Evolutionary conservation across 35 echinoderm and acorn worm species (phyloP).

Genomic region (Heliocidaris tuberculata): DNA sequence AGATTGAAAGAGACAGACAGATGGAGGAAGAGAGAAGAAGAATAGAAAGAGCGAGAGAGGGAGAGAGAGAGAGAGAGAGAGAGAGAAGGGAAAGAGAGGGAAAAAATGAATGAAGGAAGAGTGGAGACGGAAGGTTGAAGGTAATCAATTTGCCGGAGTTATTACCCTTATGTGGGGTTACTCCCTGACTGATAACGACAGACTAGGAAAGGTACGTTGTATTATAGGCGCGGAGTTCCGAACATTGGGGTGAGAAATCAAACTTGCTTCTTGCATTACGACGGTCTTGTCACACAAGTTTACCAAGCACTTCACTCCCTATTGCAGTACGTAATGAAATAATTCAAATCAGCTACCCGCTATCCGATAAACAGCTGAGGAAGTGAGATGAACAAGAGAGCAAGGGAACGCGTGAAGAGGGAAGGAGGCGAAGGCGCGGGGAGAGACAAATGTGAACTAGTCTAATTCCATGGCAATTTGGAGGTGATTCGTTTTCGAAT

Average conservation of each 20-base stretch:
- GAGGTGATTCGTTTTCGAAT: constrained; percentile 20
- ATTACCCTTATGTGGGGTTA: neutral
- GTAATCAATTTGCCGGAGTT: neutral
- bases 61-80: too few species aligned
- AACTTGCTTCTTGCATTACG: constrained; percentile 31
- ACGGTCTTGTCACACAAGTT: neutral
- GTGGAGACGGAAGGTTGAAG: neutral
- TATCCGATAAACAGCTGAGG: neutral
- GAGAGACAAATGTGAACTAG: neutral
- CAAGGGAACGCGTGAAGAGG: neutral
- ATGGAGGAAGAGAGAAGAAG: neutral
- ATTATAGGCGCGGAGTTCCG: neutral
- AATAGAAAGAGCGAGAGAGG: neutral
- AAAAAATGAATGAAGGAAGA: neutral
- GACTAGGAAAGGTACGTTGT: neutral
- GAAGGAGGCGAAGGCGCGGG: neutral
- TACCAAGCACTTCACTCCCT: constrained; percentile 18
- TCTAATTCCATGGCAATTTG: constrained; percentile 26
- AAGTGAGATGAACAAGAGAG: neutral
- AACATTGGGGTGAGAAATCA: neutral
- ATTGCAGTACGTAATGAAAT: neutral
- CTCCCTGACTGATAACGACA: neutral
- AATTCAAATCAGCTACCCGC: constrained; percentile 41
- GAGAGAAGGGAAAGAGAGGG: neutral
- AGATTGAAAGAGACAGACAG: neutral